A percentile compares a stretch with the other conserved stretches of the same genome.
Conservation (phyloP, 2,888 invertebrate species). For the Caenorhabditis sulstoni region DNA sequence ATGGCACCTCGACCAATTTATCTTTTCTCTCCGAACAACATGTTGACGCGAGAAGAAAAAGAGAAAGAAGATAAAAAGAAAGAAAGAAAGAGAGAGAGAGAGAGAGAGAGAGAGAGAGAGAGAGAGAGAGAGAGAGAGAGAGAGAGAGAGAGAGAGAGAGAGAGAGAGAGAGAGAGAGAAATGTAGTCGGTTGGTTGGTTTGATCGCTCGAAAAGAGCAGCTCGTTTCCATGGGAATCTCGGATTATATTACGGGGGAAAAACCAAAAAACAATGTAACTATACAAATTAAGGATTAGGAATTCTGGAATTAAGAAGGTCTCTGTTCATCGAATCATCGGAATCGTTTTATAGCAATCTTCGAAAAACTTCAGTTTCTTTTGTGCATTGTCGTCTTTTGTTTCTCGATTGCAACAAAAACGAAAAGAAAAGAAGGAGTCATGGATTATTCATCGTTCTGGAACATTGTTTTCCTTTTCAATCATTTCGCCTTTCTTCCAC, state of each 20-base stretch:
- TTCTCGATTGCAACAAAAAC: conserved; percentile 1
- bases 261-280: conserved; percentile 4
- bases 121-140: not conserved
- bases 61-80: not conserved
- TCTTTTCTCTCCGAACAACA: conserved; percentile 29
- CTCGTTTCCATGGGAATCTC: conserved; percentile 27
- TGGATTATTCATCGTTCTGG: conserved; percentile 26
- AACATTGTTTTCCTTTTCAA: not conserved
- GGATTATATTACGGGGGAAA: not conserved
- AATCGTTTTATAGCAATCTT: not conserved
- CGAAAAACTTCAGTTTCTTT: not conserved
- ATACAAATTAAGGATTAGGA: no score
- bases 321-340: no score
- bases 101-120: not conserved
- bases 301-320: no score
- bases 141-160: not conserved
- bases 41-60: conserved; percentile 21
- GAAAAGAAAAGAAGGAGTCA: not conserved
- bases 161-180: not conserved
- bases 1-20: not conserved
- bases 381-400: not conserved
- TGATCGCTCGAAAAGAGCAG: conserved; percentile 8
- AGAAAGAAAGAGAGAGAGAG: not conserved
- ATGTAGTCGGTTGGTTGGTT: not conserved
- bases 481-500: no score